A percentile compares a stretch with the other conserved stretches of the same genome.
phyloP scores from a whole-genome alignment of 2,113 vertebrate species.

The Albula goreensis region DNA sequence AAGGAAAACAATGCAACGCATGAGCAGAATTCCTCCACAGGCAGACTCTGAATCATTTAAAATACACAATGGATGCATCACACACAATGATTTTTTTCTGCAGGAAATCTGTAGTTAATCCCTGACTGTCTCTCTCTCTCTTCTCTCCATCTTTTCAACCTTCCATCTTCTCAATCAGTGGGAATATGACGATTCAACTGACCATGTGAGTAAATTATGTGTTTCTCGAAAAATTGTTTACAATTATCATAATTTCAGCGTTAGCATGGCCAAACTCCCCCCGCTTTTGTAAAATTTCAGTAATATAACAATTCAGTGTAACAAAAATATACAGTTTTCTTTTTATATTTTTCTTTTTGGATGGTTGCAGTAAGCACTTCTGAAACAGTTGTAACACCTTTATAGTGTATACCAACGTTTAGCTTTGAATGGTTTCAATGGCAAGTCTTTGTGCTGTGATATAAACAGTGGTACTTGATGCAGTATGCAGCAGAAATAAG shows the following conservation, averaged over 20 bases:
- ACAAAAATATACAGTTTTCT: too few relatives aligned
- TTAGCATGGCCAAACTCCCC: slow-evolving; percentile 66
- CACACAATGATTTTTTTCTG: not conserved
- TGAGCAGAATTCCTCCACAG: not conserved
- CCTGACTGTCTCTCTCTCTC: slow-evolving; percentile 61
- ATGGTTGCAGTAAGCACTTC: too few relatives aligned
- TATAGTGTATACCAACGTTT: not conserved
- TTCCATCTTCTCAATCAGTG: slow-evolving; percentile 71
- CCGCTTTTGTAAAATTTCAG: not conserved
- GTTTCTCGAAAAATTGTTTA: slow-evolving; percentile 41
- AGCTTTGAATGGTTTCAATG: not conserved
- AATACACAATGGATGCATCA: not conserved
- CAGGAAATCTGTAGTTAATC: not conserved
- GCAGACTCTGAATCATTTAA: not conserved
- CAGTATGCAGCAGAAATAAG: not conserved
- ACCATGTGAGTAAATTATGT: slow-evolving; percentile 88
- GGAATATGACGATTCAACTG: slow-evolving; percentile 87
- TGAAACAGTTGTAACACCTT: not conserved
- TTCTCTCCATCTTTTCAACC: slow-evolving; percentile 58
- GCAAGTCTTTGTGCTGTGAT: not conserved
- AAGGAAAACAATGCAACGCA: not conserved
- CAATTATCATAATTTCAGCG: slow-evolving; percentile 47
- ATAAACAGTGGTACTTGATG: not conserved
- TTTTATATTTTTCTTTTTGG: too few relatives aligned
- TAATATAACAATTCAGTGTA: too few relatives aligned